A percentile compares a stretch with the other conserved stretches of the same genome.
Evolutionary conservation across 2,888 invertebrate species (phyloP).

Genomic region (Eupelmus urozonus): DNA sequence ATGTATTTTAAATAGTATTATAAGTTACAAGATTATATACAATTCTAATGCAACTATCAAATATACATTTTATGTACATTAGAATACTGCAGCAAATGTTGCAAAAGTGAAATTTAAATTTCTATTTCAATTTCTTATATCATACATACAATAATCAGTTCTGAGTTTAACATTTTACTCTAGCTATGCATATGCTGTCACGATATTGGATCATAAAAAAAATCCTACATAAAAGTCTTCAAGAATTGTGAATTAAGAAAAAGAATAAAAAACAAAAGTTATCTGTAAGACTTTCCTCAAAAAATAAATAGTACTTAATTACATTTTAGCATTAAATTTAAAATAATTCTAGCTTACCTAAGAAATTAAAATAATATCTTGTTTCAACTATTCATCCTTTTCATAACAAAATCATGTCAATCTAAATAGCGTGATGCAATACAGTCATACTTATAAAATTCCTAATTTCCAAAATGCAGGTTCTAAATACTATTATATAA

Average conservation of each 20-base stretch:
- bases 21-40: constrained; percentile 52
- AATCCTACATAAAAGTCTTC: background rate
- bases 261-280: constrained; percentile 20
- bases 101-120: constrained; percentile 19
- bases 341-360: background rate
- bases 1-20: constrained; percentile 15
- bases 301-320: constrained; percentile 30
- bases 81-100: constrained; percentile 37
- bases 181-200: constrained; percentile 1
- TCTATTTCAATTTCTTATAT: constrained; percentile 43
- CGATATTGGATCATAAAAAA: constrained; percentile 18
- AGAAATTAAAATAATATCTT: no score
- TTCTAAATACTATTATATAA: background rate
- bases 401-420: no score
- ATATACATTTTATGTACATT: constrained; percentile 57
- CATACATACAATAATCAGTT: constrained; percentile 51
- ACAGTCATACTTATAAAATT: constrained; percentile 30
- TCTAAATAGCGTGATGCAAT: no score
- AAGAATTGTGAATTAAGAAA: no score
- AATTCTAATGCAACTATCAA: constrained; percentile 49
- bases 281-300: background rate
- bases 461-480: constrained; percentile 52
- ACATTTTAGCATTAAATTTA: constrained; percentile 8
- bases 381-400: no score
- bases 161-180: constrained; percentile 27